Evolutionary conservation across 2,113 vertebrate genomes (phyloP), one percentile per base, ranked within the genome.

Genomic region (Ariopsis seemanni): DNA sequence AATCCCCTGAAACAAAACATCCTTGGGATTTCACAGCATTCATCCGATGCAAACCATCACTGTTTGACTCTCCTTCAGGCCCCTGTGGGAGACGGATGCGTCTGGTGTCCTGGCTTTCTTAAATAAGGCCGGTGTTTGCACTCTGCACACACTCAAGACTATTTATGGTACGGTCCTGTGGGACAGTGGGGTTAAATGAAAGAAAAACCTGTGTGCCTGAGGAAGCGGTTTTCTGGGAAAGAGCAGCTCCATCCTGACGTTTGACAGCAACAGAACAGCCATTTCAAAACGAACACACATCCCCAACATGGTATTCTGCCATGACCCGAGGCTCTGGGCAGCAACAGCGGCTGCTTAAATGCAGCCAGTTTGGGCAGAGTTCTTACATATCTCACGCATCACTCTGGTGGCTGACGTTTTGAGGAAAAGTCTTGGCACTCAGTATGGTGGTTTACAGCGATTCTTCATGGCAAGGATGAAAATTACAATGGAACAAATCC

Each of bases 271-370:
- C 42, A 87, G 69, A 90, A 90, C 89, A 22, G 20, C 91, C 92
- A 92, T 71, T 90, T 85, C 12, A 77, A 85, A 93, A 92, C 90
- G 81, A 90, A 91, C 81, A 63, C 89, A 91, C 91, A 30, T 58
- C 65, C 92, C 90, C 89, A 42, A 92, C 92, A 84, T 85, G 74
- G 84, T 90, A 90, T 87, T 83, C 53, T 34, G 85, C 86, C 89
- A 92, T 20, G n/a, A 82, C 86, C 86, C 22, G 58, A 88, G 77
- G 86, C 84, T 79, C 91, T 88, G 74, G 85, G 90, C 85, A 92
- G 74, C 90, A 90, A 89, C 82, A 82, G 89, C 88, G 91, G 86
- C 89, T 90, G 92, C 88, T 79, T 82, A 82, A 85, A 50, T 30
- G 78, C 88, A 81, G 81, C 74, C 34, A 83, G 82, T 82, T 82